Percentiles rank a stretch among this genome's conserved stretches.
These are phyloP conservation scores for Heterotilapia buettikoferi DNA, from an alignment of 2,113 vertebrate genomes.

Conservation along the genomic window DNA sequence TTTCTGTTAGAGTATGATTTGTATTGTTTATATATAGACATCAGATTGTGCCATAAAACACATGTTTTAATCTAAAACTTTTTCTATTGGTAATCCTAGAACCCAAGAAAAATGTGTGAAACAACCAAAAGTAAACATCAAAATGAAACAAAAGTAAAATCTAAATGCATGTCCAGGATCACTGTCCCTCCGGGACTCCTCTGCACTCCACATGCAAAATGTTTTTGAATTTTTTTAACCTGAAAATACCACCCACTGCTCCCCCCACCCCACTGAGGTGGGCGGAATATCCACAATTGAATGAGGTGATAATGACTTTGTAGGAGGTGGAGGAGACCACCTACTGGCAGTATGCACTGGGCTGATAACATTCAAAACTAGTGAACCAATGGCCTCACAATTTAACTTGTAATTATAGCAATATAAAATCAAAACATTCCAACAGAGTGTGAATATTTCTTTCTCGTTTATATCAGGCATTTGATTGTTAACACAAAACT, in stretches of 20 bases:
- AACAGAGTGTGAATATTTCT: neutral
- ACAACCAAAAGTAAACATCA: neutral
- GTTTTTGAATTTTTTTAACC: neutral
- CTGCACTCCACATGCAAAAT: neutral
- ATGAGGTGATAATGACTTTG: neutral
- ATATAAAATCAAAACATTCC: neutral
- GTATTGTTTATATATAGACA: neutral
- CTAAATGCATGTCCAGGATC: neutral
- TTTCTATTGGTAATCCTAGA: neutral
- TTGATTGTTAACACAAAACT: neutral
- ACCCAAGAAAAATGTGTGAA: neutral
- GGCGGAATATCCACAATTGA: neutral
- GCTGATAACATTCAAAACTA: neutral
- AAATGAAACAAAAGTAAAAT: neutral
- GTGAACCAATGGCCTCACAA: neutral
- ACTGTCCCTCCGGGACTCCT: neutral
- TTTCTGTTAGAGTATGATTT: neutral
- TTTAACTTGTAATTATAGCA: neutral
- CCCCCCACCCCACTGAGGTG: neutral
- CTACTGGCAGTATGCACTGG: neutral
- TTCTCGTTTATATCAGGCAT: neutral
- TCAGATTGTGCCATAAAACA: neutral
- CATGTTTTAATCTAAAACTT: neutral
- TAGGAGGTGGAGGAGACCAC: neutral
- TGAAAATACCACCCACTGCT: neutral